Conservation (phyloP, 23 tunicate genomes). For the Oikopleura vanhoeffeni region DNA sequence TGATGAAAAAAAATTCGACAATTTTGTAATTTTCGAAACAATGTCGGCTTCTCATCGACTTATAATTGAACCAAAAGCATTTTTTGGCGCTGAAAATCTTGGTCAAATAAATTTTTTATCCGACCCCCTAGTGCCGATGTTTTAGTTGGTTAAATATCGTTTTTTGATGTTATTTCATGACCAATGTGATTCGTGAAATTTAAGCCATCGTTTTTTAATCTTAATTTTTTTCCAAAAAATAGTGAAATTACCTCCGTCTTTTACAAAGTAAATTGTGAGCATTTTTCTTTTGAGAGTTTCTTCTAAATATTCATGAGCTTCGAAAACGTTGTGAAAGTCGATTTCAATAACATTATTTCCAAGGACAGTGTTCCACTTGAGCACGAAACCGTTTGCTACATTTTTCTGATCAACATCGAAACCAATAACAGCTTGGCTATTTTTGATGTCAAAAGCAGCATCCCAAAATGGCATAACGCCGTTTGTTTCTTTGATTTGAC, state of each 20-base stretch:
- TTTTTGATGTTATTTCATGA: too few species aligned
- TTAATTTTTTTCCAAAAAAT: too few species aligned
- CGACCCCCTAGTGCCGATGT: too few species aligned
- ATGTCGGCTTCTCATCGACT: too few species aligned
- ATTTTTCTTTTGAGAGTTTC: not conserved
- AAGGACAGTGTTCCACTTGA: not conserved
- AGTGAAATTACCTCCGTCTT: not conserved
- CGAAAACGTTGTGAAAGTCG: not conserved
- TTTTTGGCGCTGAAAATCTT: too few species aligned
- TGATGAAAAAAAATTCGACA: too few species aligned
- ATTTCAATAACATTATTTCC: not conserved
- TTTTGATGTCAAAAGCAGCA: not conserved
- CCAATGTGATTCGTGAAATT: too few species aligned
- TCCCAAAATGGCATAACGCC: conserved; percentile 12
- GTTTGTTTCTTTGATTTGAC: not conserved
- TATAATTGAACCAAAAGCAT: too few species aligned
- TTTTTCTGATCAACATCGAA: not conserved
- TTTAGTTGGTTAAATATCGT: too few species aligned
- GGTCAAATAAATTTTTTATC: too few species aligned
- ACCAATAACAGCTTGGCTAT: not conserved
- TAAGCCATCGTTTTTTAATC: too few species aligned
- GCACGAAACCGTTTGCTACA: not conserved
- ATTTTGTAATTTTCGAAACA: too few species aligned
- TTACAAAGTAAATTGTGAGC: not conserved
- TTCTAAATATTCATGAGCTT: not conserved